A percentile compares a stretch with the other conserved stretches of the same genome.
These are phyloP conservation scores for Carabus problematicus DNA, from an alignment of 2,888 invertebrate species.

Conservation along the genomic window DNA sequence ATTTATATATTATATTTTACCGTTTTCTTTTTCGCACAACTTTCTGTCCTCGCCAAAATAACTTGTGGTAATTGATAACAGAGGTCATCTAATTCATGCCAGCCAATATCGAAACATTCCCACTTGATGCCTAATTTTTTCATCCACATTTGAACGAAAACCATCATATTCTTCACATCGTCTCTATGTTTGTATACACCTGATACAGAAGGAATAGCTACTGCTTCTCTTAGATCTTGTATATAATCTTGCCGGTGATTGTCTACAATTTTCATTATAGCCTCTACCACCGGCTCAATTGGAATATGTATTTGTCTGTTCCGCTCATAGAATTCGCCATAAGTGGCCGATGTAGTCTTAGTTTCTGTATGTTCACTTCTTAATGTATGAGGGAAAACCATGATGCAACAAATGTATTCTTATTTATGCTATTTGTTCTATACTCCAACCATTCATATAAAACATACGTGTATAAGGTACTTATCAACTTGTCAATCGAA, in stretches of 20 bases:
- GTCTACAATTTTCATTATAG: slow-evolving; percentile 58
- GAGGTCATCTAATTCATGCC: slow-evolving; percentile 52
- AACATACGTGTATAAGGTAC: too few species aligned
- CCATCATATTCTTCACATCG: slow-evolving; percentile 54
- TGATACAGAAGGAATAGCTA: slow-evolving; percentile 57
- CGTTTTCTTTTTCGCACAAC: slow-evolving; percentile 55
- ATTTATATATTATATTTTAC: slow-evolving; percentile 47
- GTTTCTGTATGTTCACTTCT: slow-evolving; percentile 58
- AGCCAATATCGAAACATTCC: slow-evolving; percentile 57
- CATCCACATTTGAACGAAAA: slow-evolving; percentile 56
- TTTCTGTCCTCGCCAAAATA: slow-evolving; percentile 55
- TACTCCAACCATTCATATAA: too few species aligned
- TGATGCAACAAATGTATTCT: slow-evolving; percentile 39
- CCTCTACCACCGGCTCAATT: slow-evolving; percentile 55
- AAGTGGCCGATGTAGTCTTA: slow-evolving; percentile 54
- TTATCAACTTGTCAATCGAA: too few species aligned
- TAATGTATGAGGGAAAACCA: slow-evolving; percentile 58
- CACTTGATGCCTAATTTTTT: slow-evolving; percentile 56
- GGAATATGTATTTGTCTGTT: slow-evolving; percentile 52
- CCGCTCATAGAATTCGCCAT: slow-evolving; percentile 55
- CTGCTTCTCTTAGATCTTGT: slow-evolving; percentile 53
- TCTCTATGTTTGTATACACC: slow-evolving; percentile 51
- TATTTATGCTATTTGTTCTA: too few species aligned
- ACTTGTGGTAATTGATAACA: slow-evolving; percentile 56
- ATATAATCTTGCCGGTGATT: slow-evolving; percentile 52